Percentiles rank a stretch among this genome's conserved stretches.
Conservation (phyloP, 2,888 invertebrate genomes). For the Boloria selene region DNA sequence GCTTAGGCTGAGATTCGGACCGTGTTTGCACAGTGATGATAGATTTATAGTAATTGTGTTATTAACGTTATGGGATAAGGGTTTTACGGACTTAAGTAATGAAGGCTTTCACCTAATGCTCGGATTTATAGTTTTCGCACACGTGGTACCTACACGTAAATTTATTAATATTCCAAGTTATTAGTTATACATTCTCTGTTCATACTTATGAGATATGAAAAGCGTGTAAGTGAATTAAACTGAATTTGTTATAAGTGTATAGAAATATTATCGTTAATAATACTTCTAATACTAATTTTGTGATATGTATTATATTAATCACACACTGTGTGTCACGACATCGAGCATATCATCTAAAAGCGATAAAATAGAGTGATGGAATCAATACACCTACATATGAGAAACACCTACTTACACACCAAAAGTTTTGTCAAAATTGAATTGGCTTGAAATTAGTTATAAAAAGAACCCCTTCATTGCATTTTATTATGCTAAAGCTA, state of each 20-base stretch:
- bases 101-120: slow-evolving; percentile 78
- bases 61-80: slow-evolving; percentile 83
- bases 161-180: slow-evolving; percentile 39
- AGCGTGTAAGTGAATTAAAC: no score
- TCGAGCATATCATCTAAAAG: no score
- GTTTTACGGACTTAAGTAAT: slow-evolving; percentile 82
- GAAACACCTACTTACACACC: no score
- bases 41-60: slow-evolving; percentile 83
- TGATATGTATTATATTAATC: no score
- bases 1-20: slow-evolving; percentile 82
- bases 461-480: not conserved
- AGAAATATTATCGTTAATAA: not conserved
- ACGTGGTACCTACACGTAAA: slow-evolving; percentile 50
- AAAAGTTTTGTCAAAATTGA: no score
- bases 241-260: no score
- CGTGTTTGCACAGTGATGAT: slow-evolving; percentile 80
- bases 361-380: no score
- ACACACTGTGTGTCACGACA: no score
- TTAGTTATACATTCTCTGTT: slow-evolving; percentile 29
- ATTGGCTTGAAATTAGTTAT: not conserved
- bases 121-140: slow-evolving; percentile 76
- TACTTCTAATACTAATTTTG: not conserved
- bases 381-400: no score
- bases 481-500: not conserved
- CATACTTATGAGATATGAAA: not conserved